Base-by-base conservation (phyloP, 53 echinoderm and acorn worm species). In the Hippasteria phrygiana region DNA sequence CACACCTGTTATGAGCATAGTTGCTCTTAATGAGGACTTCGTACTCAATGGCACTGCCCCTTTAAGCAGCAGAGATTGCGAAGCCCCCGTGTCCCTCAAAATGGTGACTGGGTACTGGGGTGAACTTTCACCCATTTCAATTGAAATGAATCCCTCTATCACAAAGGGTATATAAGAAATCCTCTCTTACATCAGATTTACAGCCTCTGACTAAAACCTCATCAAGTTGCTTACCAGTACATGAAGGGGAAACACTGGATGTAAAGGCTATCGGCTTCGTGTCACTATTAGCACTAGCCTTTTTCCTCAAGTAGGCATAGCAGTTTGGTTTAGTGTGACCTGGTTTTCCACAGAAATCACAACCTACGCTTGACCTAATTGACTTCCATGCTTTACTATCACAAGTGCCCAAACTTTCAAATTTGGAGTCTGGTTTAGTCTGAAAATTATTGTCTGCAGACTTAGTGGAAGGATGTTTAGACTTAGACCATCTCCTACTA, bases 1-100 rank as follows among this genome's bases (percentile, higher is more conserved):
- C 37, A 94, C 80, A 41, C 92, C 92, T 59, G 86, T 80, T 70
- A 94, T 39, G n/a, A 94, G 32, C 36, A 90, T 78, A 90, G 80
- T 87, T 70, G 81, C 54, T 33, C 86, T 87, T 51, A 56, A 45
- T 50, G 39, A 86, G 29, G 89, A 77, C 17, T 62, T 67, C 4
- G 48, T 64, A 90, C 29, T n/a, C 20, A 89, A 90, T 20, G 92
- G 81, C 51, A 92, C 54, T 48, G 50, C 76, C 8, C 55, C 66
- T 22, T 51, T 45, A 33, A 80, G 74, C 16, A 90, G 63, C 48
- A 94, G 59, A 20, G 94, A 92, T 39, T 92, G 92, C 51, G 88
- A 74, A 14, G 94, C 89, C 67, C 90, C 84, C 33, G 87, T 94
- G 70, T 92, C 94, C 34, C 92, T 65, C 27, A 92, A 70, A 56